Percentiles rank a stretch among this genome's conserved stretches.
Evolutionary conservation across 2,888 invertebrate genomes (phyloP).

Genomic region (Caradrina kadenii): DNA sequence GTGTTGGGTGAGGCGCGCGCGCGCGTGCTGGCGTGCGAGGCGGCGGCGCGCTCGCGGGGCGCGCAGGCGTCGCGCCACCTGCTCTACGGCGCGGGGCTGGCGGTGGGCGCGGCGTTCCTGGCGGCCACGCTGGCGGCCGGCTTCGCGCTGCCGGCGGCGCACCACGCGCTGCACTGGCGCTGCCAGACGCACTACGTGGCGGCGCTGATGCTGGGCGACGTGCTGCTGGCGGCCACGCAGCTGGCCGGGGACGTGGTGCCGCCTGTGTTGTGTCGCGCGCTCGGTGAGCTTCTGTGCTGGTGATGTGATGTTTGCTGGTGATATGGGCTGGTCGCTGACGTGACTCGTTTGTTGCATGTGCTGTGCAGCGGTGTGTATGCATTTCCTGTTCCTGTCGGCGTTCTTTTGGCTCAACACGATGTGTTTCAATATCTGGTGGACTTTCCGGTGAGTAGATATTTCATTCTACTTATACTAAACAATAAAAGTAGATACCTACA

Average conservation of each 20-base stretch:
- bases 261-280: conserved; percentile 91
- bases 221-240: conserved; percentile 94
- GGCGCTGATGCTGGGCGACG: conserved; percentile 95
- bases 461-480: background rate
- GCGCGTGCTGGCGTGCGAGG: conserved; percentile 87
- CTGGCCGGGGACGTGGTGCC: conserved; percentile 92
- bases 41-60: conserved; percentile 84
- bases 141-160: conserved; percentile 94
- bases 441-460: conserved; percentile 93
- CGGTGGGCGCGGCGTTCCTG: conserved; percentile 95
- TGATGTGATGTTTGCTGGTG: background rate
- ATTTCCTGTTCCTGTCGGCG: conserved; percentile 96
- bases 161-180: conserved; percentile 96
- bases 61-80: conserved; percentile 92
- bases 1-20: conserved; percentile 78
- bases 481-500: too few relatives aligned
- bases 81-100: conserved; percentile 94
- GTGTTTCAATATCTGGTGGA: conserved; percentile 99
- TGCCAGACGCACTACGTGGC: conserved; percentile 97
- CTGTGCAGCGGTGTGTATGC: conserved; percentile 94
- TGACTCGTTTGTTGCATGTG: conserved; percentile 71
- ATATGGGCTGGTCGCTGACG: conserved; percentile 25
- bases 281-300: conserved; percentile 90
- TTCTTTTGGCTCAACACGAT: conserved; percentile 98
- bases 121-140: conserved; percentile 95